Conservation (phyloP, 2,797 vertebrate genomes). For the Sebastes miniatus region DNA sequence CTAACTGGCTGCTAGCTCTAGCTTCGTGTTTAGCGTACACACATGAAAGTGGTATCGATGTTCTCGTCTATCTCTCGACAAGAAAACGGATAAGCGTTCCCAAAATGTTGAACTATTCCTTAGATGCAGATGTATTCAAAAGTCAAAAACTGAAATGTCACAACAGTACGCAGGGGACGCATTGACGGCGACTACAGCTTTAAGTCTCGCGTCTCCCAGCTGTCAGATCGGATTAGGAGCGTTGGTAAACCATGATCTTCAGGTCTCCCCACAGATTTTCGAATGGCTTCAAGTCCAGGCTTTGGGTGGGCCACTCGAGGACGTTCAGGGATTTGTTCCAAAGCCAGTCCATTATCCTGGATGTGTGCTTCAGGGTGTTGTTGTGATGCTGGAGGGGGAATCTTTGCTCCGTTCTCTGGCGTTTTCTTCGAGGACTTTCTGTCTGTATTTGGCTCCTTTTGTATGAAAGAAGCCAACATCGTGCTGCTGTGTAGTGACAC, state of each 20-base stretch:
- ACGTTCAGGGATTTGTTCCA: conserved; percentile 52
- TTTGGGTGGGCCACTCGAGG: conserved; percentile 44
- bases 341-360: conserved; percentile 48
- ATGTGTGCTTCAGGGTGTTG: conserved; percentile 19
- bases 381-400: conserved; percentile 23
- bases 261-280: conserved; percentile 35
- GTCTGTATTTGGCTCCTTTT: not conserved
- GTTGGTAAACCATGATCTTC: conserved; percentile 32
- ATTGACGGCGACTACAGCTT: conserved; percentile 1
- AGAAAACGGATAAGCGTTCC: not conserved
- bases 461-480: not conserved
- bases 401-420: not conserved
- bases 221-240: conserved; percentile 40
- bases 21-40: not conserved
- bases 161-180: not conserved
- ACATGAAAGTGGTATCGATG: not conserved
- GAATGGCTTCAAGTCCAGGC: conserved; percentile 40
- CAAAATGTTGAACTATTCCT: not conserved
- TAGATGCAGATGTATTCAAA: not conserved
- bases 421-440: not conserved
- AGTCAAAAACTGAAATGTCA: not conserved
- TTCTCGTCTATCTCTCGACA: not conserved
- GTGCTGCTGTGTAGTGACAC: not conserved
- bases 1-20: not conserved
- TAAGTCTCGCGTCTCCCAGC: conserved; percentile 5